Conservation (phyloP, 2,797 vertebrate genomes). For the Synaphobranchus kaupii region DNA sequence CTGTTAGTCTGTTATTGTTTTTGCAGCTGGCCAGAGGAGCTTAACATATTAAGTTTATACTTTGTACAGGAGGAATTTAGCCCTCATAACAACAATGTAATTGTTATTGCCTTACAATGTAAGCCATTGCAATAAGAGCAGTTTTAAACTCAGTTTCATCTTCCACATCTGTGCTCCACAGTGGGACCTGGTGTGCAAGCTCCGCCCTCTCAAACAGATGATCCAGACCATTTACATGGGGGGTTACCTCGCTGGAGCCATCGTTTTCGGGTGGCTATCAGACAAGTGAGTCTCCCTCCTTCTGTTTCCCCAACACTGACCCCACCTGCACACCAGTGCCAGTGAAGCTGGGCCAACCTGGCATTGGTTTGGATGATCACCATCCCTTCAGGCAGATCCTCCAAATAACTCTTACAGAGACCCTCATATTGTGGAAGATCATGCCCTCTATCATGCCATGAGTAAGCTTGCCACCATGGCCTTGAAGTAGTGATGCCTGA, state of each 20-base stretch:
- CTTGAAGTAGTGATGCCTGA: too few relatives aligned
- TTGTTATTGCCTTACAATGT: too few relatives aligned
- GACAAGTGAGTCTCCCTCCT: conserved; percentile 61
- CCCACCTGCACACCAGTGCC: background rate
- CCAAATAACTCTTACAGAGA: background rate
- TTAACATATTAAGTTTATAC: too few relatives aligned
- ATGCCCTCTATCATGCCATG: background rate
- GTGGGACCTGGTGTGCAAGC: conserved; percentile 72
- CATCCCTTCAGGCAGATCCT: background rate
- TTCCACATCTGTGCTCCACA: conserved; percentile 36
- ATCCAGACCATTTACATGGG: conserved; percentile 79
- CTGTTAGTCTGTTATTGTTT: too few relatives aligned
- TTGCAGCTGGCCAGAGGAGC: too few relatives aligned
- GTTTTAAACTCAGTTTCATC: too few relatives aligned
- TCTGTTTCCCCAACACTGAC: background rate
- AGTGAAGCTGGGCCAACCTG: background rate
- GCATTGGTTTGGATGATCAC: too few relatives aligned
- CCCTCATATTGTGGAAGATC: background rate
- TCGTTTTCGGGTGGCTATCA: conserved; percentile 71
- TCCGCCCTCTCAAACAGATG: conserved; percentile 76
- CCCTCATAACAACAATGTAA: too few relatives aligned
- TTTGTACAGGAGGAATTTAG: too few relatives aligned
- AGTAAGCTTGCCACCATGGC: too few relatives aligned
- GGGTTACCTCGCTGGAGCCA: conserved; percentile 71
- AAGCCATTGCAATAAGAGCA: too few relatives aligned